phyloP scores from a whole-genome alignment of 2,888 invertebrate species.

The Pogonocherus hispidulus region DNA sequence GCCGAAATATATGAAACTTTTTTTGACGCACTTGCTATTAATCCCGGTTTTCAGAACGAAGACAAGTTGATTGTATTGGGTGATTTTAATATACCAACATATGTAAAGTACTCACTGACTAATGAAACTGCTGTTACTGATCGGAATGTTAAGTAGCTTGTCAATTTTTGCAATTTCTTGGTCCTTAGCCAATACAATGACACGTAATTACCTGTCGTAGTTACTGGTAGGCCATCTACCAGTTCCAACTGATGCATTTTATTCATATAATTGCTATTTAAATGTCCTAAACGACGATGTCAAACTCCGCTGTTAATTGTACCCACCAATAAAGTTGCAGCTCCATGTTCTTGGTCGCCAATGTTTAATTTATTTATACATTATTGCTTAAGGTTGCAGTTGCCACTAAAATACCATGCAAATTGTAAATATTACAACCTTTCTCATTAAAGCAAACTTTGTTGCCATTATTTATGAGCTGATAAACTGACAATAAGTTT shows the following conservation, averaged over 20 bases:
- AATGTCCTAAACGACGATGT: background rate
- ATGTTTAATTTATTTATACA: background rate
- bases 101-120: too few relatives aligned
- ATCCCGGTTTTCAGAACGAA: too few relatives aligned
- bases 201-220: too few relatives aligned
- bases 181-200: too few relatives aligned
- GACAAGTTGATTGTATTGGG: too few relatives aligned
- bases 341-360: background rate
- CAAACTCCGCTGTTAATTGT: background rate
- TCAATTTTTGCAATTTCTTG: too few relatives aligned
- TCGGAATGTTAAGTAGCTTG: too few relatives aligned
- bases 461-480: conserved; percentile 50
- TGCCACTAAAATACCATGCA: too few relatives aligned
- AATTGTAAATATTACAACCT: conserved; percentile 36
- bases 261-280: conserved; percentile 35
- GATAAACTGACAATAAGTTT: conserved; percentile 48
- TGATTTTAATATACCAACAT: too few relatives aligned
- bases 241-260: conserved; percentile 41
- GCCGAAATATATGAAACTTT: too few relatives aligned
- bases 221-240: background rate
- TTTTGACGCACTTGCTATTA: too few relatives aligned
- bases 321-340: background rate
- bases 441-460: conserved; percentile 44
- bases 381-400: background rate
- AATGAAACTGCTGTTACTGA: too few relatives aligned